Evolutionary conservation across 30 jellyfish, hydroid and myxozoan species (phyloP).

Genomic region (Aurelia aurita complex sp. Pacific): DNA sequence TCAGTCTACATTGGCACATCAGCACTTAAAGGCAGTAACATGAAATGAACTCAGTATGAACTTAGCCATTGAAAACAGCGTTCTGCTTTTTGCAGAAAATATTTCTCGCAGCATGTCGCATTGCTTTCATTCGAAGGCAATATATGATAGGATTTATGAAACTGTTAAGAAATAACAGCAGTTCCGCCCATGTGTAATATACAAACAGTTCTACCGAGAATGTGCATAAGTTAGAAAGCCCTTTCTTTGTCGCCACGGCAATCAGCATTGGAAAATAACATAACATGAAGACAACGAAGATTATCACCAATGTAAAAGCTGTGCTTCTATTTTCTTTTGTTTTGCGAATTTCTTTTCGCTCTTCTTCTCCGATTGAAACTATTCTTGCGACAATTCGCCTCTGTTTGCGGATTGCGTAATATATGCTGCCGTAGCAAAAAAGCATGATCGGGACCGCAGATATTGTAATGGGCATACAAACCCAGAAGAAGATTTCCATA

Average conservation of each 20-base stretch:
- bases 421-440: background rate
- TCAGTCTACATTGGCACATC: too few species aligned
- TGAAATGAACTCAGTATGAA: too few species aligned
- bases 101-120: background rate
- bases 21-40: too few species aligned
- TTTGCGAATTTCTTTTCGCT: background rate
- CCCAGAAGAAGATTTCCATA: too few species aligned
- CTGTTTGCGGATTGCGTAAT: background rate
- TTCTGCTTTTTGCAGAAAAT: background rate
- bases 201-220: background rate
- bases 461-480: background rate
- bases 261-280: background rate
- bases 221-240: background rate
- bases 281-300: background rate
- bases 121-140: slow-evolving; percentile 3
- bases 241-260: background rate
- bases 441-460: background rate
- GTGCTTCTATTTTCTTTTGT: background rate
- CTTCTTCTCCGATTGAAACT: background rate
- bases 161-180: background rate
- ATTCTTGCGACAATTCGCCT: background rate
- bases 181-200: background rate
- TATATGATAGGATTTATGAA: background rate
- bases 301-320: background rate
- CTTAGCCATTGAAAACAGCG: too few species aligned